These are phyloP conservation scores for Halocynthia aurantium DNA, from an alignment of 23 tunicate species.

Conservation along the genomic window DNA sequence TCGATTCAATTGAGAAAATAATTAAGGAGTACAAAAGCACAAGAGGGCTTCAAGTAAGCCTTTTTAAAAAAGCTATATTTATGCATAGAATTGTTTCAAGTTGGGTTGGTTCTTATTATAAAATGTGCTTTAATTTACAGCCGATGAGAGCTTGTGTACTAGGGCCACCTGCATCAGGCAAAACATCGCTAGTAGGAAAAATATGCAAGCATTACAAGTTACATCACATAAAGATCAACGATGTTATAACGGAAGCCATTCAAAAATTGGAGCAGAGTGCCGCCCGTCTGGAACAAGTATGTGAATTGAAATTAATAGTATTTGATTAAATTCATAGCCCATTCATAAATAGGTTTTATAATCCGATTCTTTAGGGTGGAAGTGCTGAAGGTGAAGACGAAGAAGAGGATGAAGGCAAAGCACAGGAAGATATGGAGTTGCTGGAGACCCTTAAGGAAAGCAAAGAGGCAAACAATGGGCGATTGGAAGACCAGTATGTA, in stretches of 20 bases:
- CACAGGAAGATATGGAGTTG: constrained; percentile 81
- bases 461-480: constrained; percentile 72
- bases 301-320: background rate
- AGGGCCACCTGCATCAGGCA: constrained; percentile 96
- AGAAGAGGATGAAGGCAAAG: constrained; percentile 94
- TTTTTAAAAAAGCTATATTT: background rate
- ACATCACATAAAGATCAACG: constrained; percentile 86
- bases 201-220: constrained; percentile 84
- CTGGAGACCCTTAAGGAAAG: constrained; percentile 76
- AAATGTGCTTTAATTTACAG: background rate
- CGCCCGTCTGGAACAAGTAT: constrained; percentile 82
- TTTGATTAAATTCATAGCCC: background rate
- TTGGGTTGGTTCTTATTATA: background rate
- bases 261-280: constrained; percentile 77
- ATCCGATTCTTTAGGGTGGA: constrained; percentile 4
- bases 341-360: background rate
- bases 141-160: constrained; percentile 92
- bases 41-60: constrained; percentile 72
- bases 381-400: constrained; percentile 58
- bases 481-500: constrained; percentile 73
- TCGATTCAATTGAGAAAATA: constrained; percentile 66
- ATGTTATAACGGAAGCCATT: constrained; percentile 78
- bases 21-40: constrained; percentile 88
- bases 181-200: constrained; percentile 56
- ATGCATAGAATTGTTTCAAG: background rate